Conservation (phyloP, 2,888 invertebrate genomes). For the Drosophila greeni region DNA sequence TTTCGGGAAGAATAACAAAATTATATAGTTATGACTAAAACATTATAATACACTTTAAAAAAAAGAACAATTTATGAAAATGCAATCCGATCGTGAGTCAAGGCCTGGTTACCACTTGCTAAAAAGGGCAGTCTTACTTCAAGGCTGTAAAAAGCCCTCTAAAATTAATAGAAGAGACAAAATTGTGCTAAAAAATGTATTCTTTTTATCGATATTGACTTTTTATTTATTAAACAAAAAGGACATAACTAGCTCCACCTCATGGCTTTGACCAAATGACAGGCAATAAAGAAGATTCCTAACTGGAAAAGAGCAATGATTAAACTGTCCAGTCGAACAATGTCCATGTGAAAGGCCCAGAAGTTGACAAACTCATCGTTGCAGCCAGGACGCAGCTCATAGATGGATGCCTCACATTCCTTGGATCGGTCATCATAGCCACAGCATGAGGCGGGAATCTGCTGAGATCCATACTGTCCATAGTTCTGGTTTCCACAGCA, state of each 20-base stretch:
- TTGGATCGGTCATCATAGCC: slow-evolving; percentile 53
- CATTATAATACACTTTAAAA: neutral
- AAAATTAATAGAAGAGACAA: neutral
- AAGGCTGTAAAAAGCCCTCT: no score
- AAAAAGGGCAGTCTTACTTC: no score
- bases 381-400: slow-evolving; percentile 57
- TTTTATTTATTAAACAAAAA: neutral
- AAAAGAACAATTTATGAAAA: no score
- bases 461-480: slow-evolving; percentile 47
- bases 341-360: slow-evolving; percentile 66
- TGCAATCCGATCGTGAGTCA: no score
- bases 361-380: slow-evolving; percentile 76
- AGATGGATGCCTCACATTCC: slow-evolving; percentile 48
- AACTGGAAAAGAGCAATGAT: slow-evolving; percentile 86
- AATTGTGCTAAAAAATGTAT: neutral
- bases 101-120: no score
- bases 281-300: slow-evolving; percentile 87
- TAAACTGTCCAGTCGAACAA: slow-evolving; percentile 84
- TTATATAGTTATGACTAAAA: no score
- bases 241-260: slow-evolving; percentile 80
- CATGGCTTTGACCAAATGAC: slow-evolving; percentile 91
- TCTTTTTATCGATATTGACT: neutral
- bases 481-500: slow-evolving; percentile 69
- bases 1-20: no score
- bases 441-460: slow-evolving; percentile 71